Percentiles rank a stretch among this genome's conserved stretches.
These are phyloP conservation scores for Eledona agricola DNA, from an alignment of 2,888 invertebrate species.

Conservation along the genomic window DNA sequence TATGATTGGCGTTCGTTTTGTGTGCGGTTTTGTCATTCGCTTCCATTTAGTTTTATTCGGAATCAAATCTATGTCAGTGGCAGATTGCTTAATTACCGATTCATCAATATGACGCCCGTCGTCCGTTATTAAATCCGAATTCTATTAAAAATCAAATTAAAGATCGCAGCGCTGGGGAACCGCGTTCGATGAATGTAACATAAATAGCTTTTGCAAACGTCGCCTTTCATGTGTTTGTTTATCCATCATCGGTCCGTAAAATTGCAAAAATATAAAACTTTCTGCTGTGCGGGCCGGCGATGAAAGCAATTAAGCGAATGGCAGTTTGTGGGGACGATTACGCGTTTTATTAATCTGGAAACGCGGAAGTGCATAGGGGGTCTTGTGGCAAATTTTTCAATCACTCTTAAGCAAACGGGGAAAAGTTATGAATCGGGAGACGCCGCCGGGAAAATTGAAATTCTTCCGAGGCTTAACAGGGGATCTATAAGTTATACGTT, in stretches of 20 bases:
- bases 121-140: slow-evolving; percentile 31
- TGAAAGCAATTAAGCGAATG: slow-evolving; percentile 31
- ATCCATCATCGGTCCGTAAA: slow-evolving; percentile 28
- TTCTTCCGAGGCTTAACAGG: slow-evolving; percentile 38
- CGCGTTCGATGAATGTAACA: slow-evolving; percentile 21
- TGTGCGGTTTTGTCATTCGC: no score
- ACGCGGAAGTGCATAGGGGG: slow-evolving; percentile 8
- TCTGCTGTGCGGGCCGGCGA: slow-evolving; percentile 17
- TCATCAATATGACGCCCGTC: slow-evolving; percentile 18
- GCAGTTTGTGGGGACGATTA: slow-evolving; percentile 20
- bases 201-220: slow-evolving; percentile 31
- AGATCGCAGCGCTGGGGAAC: slow-evolving; percentile 17
- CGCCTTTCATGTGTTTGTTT: slow-evolving; percentile 33
- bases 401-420: slow-evolving; percentile 27
- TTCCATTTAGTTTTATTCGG: neutral
- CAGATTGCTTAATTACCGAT: slow-evolving; percentile 29
- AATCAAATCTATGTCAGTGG: slow-evolving; percentile 24
- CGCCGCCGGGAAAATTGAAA: slow-evolving; percentile 37
- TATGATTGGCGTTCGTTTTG: no score
- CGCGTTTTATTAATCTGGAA: slow-evolving; percentile 25
- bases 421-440: slow-evolving; percentile 34
- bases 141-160: slow-evolving; percentile 35
- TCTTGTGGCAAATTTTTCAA: slow-evolving; percentile 31
- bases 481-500: slow-evolving; percentile 39
- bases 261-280: slow-evolving; percentile 32